Percentiles rank a stretch among this genome's conserved stretches.
Evolutionary conservation across 2,888 invertebrate species (phyloP).

Genomic region (Synergus umbraculus): DNA sequence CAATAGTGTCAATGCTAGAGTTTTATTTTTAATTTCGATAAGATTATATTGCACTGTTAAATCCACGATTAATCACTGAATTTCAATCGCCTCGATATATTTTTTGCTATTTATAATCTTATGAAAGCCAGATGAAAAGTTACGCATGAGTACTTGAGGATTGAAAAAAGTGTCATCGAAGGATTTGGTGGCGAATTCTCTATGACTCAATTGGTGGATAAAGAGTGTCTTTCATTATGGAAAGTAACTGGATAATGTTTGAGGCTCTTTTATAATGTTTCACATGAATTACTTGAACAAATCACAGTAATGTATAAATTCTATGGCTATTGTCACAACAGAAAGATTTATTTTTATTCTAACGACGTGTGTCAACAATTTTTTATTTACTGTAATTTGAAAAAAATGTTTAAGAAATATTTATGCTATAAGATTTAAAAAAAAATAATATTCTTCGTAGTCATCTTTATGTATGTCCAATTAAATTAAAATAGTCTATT

Average conservation of each 20-base stretch:
- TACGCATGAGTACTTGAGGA: neutral
- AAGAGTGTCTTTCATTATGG: neutral
- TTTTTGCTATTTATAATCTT: neutral
- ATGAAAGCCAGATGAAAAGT: neutral
- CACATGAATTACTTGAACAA: no score
- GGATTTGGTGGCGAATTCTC: neutral
- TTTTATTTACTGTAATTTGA: no score
- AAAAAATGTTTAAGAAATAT: no score
- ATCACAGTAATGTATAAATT: no score
- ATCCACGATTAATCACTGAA: neutral
- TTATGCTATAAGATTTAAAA: no score
- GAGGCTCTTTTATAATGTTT: no score
- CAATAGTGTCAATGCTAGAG: slow-evolving; percentile 7
- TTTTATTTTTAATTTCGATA: slow-evolving; percentile 3
- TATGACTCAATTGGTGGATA: neutral
- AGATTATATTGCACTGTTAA: neutral
- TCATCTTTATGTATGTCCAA: neutral
- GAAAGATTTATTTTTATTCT: no score
- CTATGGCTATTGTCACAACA: no score
- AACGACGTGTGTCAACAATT: no score
- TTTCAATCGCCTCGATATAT: neutral
- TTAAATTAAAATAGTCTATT: neutral
- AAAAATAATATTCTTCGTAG: neutral
- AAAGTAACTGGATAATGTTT: neutral
- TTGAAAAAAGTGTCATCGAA: neutral